Base-by-base conservation (phyloP, 2,113 vertebrate genomes). In the Chaenogobius annularis region DNA sequence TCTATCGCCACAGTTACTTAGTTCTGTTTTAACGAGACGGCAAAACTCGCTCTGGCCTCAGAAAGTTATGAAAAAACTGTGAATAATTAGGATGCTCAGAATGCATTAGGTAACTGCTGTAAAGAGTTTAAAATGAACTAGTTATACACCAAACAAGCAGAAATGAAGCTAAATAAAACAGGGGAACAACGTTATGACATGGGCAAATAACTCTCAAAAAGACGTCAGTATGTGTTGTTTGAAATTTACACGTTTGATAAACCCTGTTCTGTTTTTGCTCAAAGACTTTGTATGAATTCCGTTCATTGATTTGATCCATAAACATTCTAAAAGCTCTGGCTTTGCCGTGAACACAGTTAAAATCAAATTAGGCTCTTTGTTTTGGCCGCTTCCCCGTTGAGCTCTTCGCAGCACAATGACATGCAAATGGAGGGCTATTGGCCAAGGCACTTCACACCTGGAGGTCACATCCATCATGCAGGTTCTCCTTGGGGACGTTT, bases 371-470 rank as follows among this genome's bases (percentile, higher is more conserved):
- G 66, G 68, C 37, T 50, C 66, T 86, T 81, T 85, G 79, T 81
- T 81, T 79, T 55, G 72, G 13, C 59, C 69, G 68, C 50, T 40
- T 58, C 66, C 70, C 46, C 5, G 44, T 47, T 67, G 75, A 66
- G 4, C 67, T 46, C 83, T 91, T 89, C 87, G 59, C 86, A 83
- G 75, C 77, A 90, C 86, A 92, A 89, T 85, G 72, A 69, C 68
- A 84, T 81, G 84, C 76, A 87, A 90, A 91, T 80, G 11, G 56
- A 8, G 9, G 69, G 82, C 54, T 23, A n/a, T 55, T 55, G 20
- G 52, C 10, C 20, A 55, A 22, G 55, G 65, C 26, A 26, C 78
- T 87, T 90, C 35, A 84, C 88, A 87, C 83, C 78, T 80, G 35
- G 3, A 47, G 46, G 72, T 89, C 74, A 82, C 80, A 77, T 55